phyloP scores from a whole-genome alignment of 2,113 vertebrate species.

The Epinephelus cyanopodus region DNA sequence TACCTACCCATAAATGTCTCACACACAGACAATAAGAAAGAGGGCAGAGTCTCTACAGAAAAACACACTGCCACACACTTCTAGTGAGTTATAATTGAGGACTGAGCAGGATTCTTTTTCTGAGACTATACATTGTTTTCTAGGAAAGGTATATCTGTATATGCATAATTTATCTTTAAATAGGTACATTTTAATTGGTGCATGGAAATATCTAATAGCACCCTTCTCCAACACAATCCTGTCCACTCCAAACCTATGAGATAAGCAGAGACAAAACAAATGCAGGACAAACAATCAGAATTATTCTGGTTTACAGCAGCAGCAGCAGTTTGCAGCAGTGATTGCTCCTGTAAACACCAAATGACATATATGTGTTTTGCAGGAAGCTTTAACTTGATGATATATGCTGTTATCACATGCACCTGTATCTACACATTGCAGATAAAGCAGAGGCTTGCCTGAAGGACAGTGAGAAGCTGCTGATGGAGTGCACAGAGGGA shows the following conservation, averaged over 20 bases:
- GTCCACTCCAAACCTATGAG: neutral
- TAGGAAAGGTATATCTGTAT: too few species aligned
- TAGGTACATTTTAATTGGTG: neutral
- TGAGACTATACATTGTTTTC: too few species aligned
- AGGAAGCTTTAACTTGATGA: neutral
- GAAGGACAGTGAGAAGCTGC: slow-evolving; percentile 74
- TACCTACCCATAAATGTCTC: too few species aligned
- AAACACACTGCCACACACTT: too few species aligned
- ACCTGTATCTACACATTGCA: slow-evolving; percentile 19
- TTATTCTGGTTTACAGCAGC: neutral
- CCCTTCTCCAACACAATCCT: neutral
- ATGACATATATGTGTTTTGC: neutral
- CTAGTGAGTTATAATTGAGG: too few species aligned
- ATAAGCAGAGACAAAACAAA: neutral
- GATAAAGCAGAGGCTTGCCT: slow-evolving; percentile 77
- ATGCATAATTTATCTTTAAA: too few species aligned
- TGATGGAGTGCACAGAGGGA: slow-evolving; percentile 70
- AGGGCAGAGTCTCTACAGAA: too few species aligned
- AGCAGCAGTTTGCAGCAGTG: too few species aligned
- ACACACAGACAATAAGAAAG: too few species aligned
- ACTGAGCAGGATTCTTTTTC: too few species aligned
- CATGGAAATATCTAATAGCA: neutral
- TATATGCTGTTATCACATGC: neutral
- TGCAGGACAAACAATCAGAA: neutral
- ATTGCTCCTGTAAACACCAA: neutral